Percentiles rank a stretch among this genome's conserved stretches.
phyloP scores from a whole-genome alignment of 2,888 invertebrate species.

The Eilema sororculum region DNA sequence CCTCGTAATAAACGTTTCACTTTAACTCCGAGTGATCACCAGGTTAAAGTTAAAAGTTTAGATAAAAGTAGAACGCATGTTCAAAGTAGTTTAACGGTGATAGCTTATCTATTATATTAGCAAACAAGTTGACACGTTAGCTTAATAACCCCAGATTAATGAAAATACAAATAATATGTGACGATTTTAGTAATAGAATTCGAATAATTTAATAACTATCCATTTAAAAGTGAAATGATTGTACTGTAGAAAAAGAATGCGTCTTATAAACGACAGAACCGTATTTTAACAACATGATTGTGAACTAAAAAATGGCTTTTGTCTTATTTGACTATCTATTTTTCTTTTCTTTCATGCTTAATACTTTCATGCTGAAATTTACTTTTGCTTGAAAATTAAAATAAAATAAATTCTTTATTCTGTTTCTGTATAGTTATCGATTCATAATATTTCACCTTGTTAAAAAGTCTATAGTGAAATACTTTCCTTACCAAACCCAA shows the following conservation, averaged over 20 bases:
- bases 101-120: not conserved
- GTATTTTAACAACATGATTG: too few relatives aligned
- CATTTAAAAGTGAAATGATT: too few relatives aligned
- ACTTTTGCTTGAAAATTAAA: not conserved
- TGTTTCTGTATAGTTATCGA: not conserved
- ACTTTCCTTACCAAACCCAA: not conserved
- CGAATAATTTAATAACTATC: too few relatives aligned
- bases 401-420: not conserved
- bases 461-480: not conserved
- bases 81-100: not conserved
- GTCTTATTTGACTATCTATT: too few relatives aligned
- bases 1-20: too few relatives aligned
- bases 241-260: too few relatives aligned
- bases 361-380: too few relatives aligned
- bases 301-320: too few relatives aligned
- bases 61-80: not conserved
- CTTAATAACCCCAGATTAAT: not conserved
- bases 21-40: too few relatives aligned
- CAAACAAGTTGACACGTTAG: not conserved
- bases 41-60: not conserved
- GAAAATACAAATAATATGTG: not conserved
- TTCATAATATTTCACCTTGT: not conserved
- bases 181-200: too few relatives aligned
- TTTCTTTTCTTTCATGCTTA: too few relatives aligned
- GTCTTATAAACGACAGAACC: too few relatives aligned